These are phyloP conservation scores for Pempheris klunzingeri DNA, from an alignment of 2,797 vertebrate species.

Conservation along the genomic window DNA sequence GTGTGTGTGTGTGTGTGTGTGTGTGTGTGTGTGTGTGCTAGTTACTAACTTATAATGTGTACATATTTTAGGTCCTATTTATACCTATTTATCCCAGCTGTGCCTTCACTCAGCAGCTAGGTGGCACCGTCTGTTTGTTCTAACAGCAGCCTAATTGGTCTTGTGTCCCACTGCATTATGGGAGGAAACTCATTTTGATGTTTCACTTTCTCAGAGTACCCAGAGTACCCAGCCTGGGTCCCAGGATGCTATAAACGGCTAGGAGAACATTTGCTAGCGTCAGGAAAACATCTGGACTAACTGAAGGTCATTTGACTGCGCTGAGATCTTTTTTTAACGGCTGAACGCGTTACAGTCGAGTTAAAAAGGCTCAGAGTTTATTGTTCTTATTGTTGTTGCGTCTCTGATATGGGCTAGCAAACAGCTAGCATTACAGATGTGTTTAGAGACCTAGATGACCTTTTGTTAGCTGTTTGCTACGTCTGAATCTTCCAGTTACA, in stretches of 20 bases:
- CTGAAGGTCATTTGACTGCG: no score
- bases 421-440: neutral
- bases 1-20: slow-evolving; percentile 1
- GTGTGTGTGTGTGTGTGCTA: slow-evolving; percentile 31
- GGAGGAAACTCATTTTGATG: slow-evolving; percentile 29
- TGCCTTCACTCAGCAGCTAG: slow-evolving; percentile 83
- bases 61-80: slow-evolving; percentile 83
- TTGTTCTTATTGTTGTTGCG: neutral
- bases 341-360: no score
- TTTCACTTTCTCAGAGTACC: no score
- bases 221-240: neutral
- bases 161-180: slow-evolving; percentile 45
- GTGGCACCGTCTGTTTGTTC: slow-evolving; percentile 53
- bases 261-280: neutral
- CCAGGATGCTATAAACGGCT: neutral
- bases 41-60: slow-evolving; percentile 86
- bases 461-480: neutral
- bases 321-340: no score
- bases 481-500: neutral
- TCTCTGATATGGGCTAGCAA: no score
- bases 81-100: slow-evolving; percentile 82
- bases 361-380: neutral
- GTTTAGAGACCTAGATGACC: no score
- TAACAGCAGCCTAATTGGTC: slow-evolving; percentile 21
- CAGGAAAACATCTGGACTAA: no score